Percentiles rank a stretch among this genome's conserved stretches.
These are phyloP conservation scores for Coremacera marginata DNA, from an alignment of 2,888 invertebrate genomes.

Conservation along the genomic window DNA sequence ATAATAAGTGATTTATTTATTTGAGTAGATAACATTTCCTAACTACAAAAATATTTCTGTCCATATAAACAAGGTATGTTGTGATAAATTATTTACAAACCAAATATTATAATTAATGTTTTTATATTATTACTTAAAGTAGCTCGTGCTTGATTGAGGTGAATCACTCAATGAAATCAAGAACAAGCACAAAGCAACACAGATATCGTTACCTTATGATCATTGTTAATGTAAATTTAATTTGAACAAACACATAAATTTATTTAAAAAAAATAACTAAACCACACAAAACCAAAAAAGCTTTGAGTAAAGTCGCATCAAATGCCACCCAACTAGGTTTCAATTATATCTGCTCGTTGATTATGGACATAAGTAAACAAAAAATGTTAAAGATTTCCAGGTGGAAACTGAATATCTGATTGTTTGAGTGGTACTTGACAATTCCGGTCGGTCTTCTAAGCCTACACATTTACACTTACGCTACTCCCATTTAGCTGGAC, in stretches of 20 bases:
- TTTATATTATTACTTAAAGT: neutral
- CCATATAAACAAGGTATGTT: too few species aligned
- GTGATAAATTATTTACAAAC: too few species aligned
- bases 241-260: slow-evolving; percentile 8
- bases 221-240: slow-evolving; percentile 14
- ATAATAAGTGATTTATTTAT: too few species aligned
- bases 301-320: neutral
- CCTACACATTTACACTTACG: slow-evolving; percentile 13
- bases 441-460: slow-evolving; percentile 18
- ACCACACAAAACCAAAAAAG: neutral
- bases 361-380: slow-evolving; percentile 9
- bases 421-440: slow-evolving; percentile 19
- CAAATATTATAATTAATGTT: neutral
- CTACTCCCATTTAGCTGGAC: neutral
- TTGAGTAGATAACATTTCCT: too few species aligned
- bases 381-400: neutral
- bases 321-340: slow-evolving; percentile 23
- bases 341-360: slow-evolving; percentile 26
- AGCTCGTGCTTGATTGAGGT: neutral
- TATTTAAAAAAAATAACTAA: neutral
- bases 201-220: neutral
- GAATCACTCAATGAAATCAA: neutral
- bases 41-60: too few species aligned
- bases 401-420: slow-evolving; percentile 16
- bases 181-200: neutral